Evolutionary conservation across 2,888 invertebrate species (phyloP).

Genomic region (Leucoma salicis): DNA sequence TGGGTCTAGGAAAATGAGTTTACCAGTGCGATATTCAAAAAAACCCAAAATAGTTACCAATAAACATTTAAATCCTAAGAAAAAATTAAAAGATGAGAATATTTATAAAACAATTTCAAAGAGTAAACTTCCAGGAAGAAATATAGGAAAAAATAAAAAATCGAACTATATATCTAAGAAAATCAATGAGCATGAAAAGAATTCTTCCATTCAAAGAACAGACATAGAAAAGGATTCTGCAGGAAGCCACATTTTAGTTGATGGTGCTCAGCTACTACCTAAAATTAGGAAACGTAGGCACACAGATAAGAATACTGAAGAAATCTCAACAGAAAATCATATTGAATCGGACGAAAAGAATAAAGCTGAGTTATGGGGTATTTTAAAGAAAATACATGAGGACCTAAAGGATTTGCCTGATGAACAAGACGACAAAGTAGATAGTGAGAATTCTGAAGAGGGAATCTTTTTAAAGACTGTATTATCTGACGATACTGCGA

Average conservation of each 20-base stretch:
- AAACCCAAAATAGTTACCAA: neutral
- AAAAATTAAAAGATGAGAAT: conserved; percentile 1
- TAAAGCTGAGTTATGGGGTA: conserved; percentile 46
- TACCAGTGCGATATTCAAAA: neutral
- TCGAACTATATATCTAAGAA: conserved; percentile 10
- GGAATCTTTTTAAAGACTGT: conserved; percentile 45
- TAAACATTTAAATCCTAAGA: conserved; percentile 2
- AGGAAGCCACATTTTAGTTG: conserved; percentile 17
- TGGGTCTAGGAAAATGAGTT: conserved; percentile 12
- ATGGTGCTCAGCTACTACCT: conserved; percentile 2
- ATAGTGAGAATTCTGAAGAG: conserved; percentile 24
- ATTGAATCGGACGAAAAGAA: conserved; percentile 40
- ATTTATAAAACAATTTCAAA: neutral
- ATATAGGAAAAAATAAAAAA: neutral
- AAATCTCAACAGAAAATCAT: conserved; percentile 48
- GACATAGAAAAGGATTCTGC: conserved; percentile 7
- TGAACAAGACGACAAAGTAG: conserved; percentile 27
- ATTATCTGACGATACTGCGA: conserved; percentile 44
- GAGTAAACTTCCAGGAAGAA: conserved; percentile 8
- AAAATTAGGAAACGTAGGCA: conserved; percentile 20
- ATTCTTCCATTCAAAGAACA: neutral
- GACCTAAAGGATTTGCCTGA: conserved; percentile 44
- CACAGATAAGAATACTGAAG: conserved; percentile 24
- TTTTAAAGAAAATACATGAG: conserved; percentile 51
- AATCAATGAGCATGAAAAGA: conserved; percentile 1